Base-by-base conservation (phyloP, 2,888 invertebrate genomes). In the Ophion costatus region DNA sequence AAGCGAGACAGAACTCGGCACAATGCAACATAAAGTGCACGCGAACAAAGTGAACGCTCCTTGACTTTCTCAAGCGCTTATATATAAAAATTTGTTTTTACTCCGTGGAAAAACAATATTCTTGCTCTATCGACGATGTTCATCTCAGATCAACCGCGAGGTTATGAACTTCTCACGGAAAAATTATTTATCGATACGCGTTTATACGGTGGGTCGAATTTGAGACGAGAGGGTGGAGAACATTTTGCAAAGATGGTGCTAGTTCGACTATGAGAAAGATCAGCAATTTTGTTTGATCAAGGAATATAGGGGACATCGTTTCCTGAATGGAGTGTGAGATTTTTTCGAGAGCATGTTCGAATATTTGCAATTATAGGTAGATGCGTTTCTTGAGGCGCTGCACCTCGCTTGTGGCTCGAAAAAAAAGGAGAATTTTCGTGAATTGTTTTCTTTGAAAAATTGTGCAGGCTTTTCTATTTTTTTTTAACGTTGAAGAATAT, bases 111-210 rank as follows among this genome's bases (percentile, higher is more conserved):
- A 83, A 70, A 69, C 24, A 63, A 78, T 79, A 69, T 74, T 74
- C 38, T 38, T 17, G 33, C 2, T 33, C 33, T 59, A 9, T 11
- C 70, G 22, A 64, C 22, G 63, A 64, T 66, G 10, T 24, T 61
- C 57, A 81, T 81, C 69, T 24, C 6, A 78, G 59, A 77, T 71
- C n/a, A 20, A 38, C 38, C 14, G 14, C 17, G 56, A 56, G 70
- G 57, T 64, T 22, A 51, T 66, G 57, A 69, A 82, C 80, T 73
- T 78, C 70, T 82, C 81, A 81, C 81, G 81, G 51, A 22, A 45
- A 51, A 29, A 7, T 7, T 9, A 67, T 7, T 1, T 29, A 11
- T 63, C 33, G 38, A 79, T 51, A 33, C 3, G 51, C 71, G 14
- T 7, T n/a, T 57, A 33, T 33, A 2, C 38, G 7, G 38, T 9